Evolutionary conservation across 2,797 vertebrate species (phyloP).

Genomic region (Bucorvus abyssinicus): DNA sequence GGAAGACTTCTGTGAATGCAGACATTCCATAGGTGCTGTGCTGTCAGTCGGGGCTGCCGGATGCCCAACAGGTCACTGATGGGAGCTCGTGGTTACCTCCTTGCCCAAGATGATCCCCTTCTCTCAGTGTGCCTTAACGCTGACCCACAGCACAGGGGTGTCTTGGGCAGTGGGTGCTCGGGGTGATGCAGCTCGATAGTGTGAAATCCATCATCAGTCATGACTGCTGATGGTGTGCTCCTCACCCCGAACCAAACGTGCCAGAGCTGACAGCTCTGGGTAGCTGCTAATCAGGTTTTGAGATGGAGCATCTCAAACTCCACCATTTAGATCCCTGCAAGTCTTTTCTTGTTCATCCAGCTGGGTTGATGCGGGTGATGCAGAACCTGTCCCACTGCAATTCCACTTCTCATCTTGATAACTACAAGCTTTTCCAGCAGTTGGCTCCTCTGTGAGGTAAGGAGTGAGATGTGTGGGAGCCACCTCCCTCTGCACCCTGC

Average conservation of each 20-base stretch:
- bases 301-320: neutral
- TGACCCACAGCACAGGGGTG: neutral
- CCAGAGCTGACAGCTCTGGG: neutral
- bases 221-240: neutral
- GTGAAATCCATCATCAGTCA: rapidly evolving
- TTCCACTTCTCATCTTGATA: neutral
- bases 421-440: neutral
- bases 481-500: neutral
- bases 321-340: neutral
- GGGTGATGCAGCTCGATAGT: rapidly evolving
- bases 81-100: neutral
- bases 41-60: neutral
- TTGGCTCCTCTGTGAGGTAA: neutral
- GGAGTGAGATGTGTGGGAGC: neutral
- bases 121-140: rapidly evolving
- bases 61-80: neutral
- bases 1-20: neutral
- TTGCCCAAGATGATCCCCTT: neutral
- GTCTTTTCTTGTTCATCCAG: neutral
- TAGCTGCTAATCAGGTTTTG: neutral
- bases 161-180: neutral
- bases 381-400: neutral
- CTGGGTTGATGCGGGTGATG: rapidly evolving
- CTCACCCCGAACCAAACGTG: neutral
- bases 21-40: neutral